Conservation (phyloP, 2,797 vertebrate genomes). For the Cryptoblepharus egeriae region DNA sequence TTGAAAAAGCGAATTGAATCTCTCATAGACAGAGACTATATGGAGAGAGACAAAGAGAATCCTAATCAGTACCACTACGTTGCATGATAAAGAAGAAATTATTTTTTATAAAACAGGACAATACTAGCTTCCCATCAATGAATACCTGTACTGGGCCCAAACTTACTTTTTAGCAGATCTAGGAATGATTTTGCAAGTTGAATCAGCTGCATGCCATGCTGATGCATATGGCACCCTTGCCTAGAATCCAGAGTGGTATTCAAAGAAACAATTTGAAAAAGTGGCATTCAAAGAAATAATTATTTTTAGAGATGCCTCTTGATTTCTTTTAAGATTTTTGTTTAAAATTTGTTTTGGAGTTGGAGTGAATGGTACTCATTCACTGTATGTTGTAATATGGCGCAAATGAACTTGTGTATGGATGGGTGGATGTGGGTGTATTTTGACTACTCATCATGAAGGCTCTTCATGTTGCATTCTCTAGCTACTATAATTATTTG, state of each 20-base stretch:
- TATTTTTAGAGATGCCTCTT: slow-evolving; percentile 48
- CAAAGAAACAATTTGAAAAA: slow-evolving; percentile 19
- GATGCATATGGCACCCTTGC: slow-evolving; percentile 47
- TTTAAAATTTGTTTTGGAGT: slow-evolving; percentile 54
- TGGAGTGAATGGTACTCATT: slow-evolving; percentile 49
- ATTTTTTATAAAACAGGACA: slow-evolving; percentile 51
- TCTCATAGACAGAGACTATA: slow-evolving; percentile 96
- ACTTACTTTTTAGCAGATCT: slow-evolving; percentile 64
- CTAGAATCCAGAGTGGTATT: slow-evolving; percentile 49
- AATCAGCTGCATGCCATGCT: slow-evolving; percentile 65
- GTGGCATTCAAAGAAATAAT: slow-evolving; percentile 38
- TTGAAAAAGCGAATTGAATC: slow-evolving; percentile 97
- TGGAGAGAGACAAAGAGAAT: slow-evolving; percentile 95
- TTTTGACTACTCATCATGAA: slow-evolving; percentile 54
- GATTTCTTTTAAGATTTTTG: slow-evolving; percentile 49
- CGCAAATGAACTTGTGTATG: slow-evolving; percentile 41
- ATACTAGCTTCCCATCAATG: slow-evolving; percentile 54
- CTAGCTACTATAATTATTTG: slow-evolving; percentile 54
- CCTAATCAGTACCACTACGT: slow-evolving; percentile 96
- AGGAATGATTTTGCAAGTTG: slow-evolving; percentile 53
- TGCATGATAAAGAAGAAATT: slow-evolving; percentile 80
- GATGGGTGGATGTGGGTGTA: slow-evolving; percentile 3
- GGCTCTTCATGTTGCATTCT: slow-evolving; percentile 69
- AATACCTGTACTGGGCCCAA: slow-evolving; percentile 60
- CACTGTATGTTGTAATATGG: slow-evolving; percentile 41